Evolutionary conservation across 1,140 invertebrate species (phyloP).

Genomic region (Listronotus oregonensis): DNA sequence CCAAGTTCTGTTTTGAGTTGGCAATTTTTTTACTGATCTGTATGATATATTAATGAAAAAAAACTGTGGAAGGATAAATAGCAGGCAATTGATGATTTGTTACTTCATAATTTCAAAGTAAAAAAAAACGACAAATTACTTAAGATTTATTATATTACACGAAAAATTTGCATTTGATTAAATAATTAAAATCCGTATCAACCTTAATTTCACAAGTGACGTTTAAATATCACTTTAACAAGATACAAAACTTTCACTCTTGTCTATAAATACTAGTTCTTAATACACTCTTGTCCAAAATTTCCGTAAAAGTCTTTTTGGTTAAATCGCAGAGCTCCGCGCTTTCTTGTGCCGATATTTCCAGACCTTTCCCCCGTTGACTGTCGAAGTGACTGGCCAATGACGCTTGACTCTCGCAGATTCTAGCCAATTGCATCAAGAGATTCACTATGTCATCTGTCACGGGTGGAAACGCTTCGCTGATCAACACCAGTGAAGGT

Average conservation of each 20-base stretch:
- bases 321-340: slow-evolving; percentile 66
- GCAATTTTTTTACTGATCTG: too few species aligned
- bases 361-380: slow-evolving; percentile 60
- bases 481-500: slow-evolving; percentile 83
- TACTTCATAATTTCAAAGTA: too few species aligned
- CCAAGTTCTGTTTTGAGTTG: too few species aligned
- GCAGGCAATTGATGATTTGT: too few species aligned
- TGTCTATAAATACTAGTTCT: slow-evolving; percentile 62
- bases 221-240: too few species aligned
- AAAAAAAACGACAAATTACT: too few species aligned
- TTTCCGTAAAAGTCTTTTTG: slow-evolving; percentile 66
- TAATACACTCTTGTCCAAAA: slow-evolving; percentile 63
- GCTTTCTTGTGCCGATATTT: slow-evolving; percentile 60
- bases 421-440: slow-evolving; percentile 82
- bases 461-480: slow-evolving; percentile 89
- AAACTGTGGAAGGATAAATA: too few species aligned
- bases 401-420: slow-evolving; percentile 83
- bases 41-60: too few species aligned
- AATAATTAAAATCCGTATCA: too few species aligned
- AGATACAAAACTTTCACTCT: slow-evolving; percentile 15
- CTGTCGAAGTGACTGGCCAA: slow-evolving; percentile 67
- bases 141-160: too few species aligned
- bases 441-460: slow-evolving; percentile 87
- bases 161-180: too few species aligned
- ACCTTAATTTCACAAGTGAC: too few species aligned